These are phyloP conservation scores for Andrena praecox DNA, from an alignment of 2,888 invertebrate species.

Conservation along the genomic window DNA sequence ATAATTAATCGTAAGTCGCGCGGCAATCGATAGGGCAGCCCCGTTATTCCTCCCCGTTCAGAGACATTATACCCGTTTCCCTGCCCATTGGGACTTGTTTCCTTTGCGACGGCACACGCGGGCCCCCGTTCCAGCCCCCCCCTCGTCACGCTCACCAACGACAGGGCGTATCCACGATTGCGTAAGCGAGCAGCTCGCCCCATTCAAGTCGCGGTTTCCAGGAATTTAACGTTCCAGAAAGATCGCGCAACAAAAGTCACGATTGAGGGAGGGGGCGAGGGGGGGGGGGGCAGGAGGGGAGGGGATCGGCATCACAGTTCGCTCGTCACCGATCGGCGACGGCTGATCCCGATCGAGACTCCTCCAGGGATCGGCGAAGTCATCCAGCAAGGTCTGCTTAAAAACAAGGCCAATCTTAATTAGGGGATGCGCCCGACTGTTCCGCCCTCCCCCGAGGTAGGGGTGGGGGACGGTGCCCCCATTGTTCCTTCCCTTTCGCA, in stretches of 20 bases:
- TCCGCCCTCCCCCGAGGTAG: conserved; percentile 24
- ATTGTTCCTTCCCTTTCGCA: conserved; percentile 49
- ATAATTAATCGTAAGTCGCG: conserved; percentile 47
- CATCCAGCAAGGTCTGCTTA: conserved; percentile 58
- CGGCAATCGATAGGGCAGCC: conserved; percentile 49
- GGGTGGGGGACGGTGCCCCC: conserved; percentile 33
- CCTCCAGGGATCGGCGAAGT: conserved; percentile 62
- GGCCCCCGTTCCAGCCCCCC: background rate
- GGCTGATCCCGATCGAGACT: conserved; percentile 51
- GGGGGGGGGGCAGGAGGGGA: background rate
- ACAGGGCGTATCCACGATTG: conserved; percentile 7
- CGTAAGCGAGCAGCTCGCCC: background rate
- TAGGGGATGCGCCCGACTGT: conserved; percentile 75
- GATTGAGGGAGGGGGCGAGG: background rate
- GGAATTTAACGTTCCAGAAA: conserved; percentile 55
- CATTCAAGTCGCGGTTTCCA: conserved; percentile 37
- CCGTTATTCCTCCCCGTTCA: conserved; percentile 21
- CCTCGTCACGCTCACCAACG: background rate
- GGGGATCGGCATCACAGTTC: conserved; percentile 33
- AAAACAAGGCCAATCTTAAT: conserved; percentile 79
- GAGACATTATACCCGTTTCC: conserved; percentile 16
- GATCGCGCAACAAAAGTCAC: conserved; percentile 46
- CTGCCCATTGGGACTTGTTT: background rate
- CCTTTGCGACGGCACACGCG: conserved; percentile 1
- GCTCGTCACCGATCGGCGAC: conserved; percentile 23